Evolutionary conservation across 2,888 invertebrate species (phyloP), one percentile per base, ranked within the genome.

Genomic region (Liopterus haemorrhoidalis): DNA sequence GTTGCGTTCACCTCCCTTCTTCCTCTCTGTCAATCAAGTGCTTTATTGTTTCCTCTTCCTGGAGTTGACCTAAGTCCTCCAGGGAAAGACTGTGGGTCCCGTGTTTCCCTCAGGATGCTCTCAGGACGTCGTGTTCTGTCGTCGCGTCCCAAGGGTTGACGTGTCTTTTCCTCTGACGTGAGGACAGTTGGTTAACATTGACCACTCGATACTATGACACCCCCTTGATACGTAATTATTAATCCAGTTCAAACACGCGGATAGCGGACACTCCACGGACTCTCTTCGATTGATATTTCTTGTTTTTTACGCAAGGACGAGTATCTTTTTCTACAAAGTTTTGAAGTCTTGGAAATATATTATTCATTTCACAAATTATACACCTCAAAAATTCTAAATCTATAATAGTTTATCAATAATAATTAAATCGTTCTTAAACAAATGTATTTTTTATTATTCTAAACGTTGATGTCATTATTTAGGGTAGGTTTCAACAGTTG

Each of bases 51-150:
- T 45, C 32, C 31, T 31, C 31, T 18, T n/a, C n/a, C n/a, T n/a
- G n/a, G n/a, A n/a, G 44, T 45, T 40, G 45, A 30, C 47, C 39
- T n/a, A n/a, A n/a, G 59, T 59, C 58, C 59, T 48, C 50, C 51
- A 41, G 47, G 53, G 48, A 49, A 41, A 44, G 49, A 48, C 58
- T 51, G 55, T 48, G 36, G 44, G 49, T 51, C 65, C 62, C 64
- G 50, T 46, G 61, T 62, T 64, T 63, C 57, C 55, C 60, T 62
- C 58, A 63, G 65, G n/a, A n/a, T n/a, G n/a, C n/a, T n/a, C n/a
- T n/a, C n/a, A n/a, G 30, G 18, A 32, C 27, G 37, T 47, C 48
- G 41, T 41, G 45, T 44, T 21, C 40, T 35, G 46, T 30, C 35
- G 49, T 41, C 40, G 35, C 43, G 22, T 49, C 51, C 51, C 46